Conservation (phyloP, 2,113 vertebrate genomes). For the Epinephelus fuscoguttatus region DNA sequence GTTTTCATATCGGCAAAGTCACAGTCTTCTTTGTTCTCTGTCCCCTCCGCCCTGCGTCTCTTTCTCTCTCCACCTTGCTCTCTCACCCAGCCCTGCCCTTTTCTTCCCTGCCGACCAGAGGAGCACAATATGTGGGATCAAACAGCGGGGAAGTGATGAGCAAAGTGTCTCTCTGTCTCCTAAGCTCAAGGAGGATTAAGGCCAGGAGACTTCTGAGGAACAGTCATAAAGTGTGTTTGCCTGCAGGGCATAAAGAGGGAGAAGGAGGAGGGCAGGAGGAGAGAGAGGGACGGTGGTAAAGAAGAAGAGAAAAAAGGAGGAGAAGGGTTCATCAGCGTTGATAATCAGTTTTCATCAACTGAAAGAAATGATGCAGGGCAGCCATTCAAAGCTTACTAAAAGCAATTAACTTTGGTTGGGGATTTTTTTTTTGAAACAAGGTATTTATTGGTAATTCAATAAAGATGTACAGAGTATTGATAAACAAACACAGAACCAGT, state of each 20-base stretch:
- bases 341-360: background rate
- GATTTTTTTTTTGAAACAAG: background rate
- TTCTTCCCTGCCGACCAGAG: slow-evolving; percentile 33
- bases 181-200: slow-evolving; percentile 42
- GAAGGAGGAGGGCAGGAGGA: background rate
- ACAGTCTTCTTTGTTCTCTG: slow-evolving; percentile 42
- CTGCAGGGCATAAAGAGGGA: slow-evolving; percentile 27
- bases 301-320: background rate
- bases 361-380: background rate
- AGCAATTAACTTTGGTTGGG: background rate
- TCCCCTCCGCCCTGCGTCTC: slow-evolving; percentile 16
- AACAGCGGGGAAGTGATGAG: slow-evolving; percentile 47
- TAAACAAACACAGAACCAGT: background rate
- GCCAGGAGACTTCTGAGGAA: slow-evolving; percentile 53
- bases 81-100: slow-evolving; percentile 8
- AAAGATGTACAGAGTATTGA: background rate
- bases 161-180: slow-evolving; percentile 60
- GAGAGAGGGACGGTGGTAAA: background rate
- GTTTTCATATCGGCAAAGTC: slow-evolving; percentile 55
- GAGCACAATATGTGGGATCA: slow-evolving; percentile 65
- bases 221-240: slow-evolving; percentile 52
- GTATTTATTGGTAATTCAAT: no score
- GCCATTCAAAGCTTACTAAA: background rate
- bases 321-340: background rate
- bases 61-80: slow-evolving; percentile 38